These are phyloP conservation scores for Seriola dumerili DNA, from an alignment of 2,113 vertebrate species.

Conservation along the genomic window DNA sequence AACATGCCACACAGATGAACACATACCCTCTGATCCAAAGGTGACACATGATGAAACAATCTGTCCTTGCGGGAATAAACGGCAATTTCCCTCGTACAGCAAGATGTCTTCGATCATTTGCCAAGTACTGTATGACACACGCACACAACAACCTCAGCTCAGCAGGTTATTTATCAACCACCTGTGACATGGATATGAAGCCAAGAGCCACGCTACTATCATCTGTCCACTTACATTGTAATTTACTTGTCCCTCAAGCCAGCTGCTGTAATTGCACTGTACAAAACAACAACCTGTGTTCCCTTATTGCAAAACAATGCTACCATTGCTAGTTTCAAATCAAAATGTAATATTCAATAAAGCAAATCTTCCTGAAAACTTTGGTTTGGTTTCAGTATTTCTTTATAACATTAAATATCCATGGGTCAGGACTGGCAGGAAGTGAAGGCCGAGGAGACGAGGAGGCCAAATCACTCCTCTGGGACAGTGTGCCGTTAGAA, in stretches of 20 bases:
- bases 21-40: background rate
- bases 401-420: background rate
- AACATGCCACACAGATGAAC: background rate
- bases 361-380: too few relatives aligned
- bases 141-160: background rate
- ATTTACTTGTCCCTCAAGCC: conserved; percentile 66
- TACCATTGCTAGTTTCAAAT: conserved; percentile 18
- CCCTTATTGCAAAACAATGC: conserved; percentile 19
- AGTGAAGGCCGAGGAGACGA: background rate
- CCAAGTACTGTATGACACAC: conserved; percentile 22
- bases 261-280: conserved; percentile 38
- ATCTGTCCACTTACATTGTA: conserved; percentile 65
- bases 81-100: background rate
- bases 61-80: conserved; percentile 25
- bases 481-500: background rate
- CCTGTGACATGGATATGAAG: conserved; percentile 50
- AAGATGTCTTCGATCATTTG: conserved; percentile 38
- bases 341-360: conserved; percentile 11
- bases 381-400: background rate
- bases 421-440: background rate
- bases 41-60: conserved; percentile 34
- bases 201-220: conserved; percentile 31
- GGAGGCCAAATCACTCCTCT: background rate
- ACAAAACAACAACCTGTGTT: conserved; percentile 35
- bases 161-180: conserved; percentile 60